A percentile compares a stretch with the other conserved stretches of the same genome.
Conservation (phyloP, 2,113 vertebrate genomes). For the Vicugna pacos region DNA sequence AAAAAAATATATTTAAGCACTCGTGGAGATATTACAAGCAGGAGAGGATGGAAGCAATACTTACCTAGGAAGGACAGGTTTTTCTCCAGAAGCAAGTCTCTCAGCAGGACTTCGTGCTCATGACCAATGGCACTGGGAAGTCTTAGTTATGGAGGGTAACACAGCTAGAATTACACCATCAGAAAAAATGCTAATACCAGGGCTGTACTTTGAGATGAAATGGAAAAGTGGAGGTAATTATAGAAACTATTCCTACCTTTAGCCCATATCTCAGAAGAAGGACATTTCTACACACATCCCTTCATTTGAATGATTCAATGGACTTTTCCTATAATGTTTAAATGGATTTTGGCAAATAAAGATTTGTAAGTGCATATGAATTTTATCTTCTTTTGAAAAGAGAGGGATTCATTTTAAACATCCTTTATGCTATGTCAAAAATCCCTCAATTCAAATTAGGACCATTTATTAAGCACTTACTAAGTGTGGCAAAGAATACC, state of each 20-base stretch:
- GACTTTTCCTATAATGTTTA: neutral
- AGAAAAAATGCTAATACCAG: neutral
- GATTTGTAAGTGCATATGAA: neutral
- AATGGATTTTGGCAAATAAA: slow-evolving; percentile 6
- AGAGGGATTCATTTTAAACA: neutral
- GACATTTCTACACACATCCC: neutral
- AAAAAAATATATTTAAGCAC: slow-evolving; percentile 80
- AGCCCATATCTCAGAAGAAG: neutral
- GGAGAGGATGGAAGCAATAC: slow-evolving; percentile 73
- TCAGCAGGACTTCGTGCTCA: slow-evolving; percentile 96
- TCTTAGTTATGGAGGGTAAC: slow-evolving; percentile 88
- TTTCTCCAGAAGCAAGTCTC: slow-evolving; percentile 94
- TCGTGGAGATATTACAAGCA: slow-evolving; percentile 31
- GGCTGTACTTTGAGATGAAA: neutral
- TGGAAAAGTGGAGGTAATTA: neutral
- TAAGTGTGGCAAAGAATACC: neutral
- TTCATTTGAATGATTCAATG: neutral
- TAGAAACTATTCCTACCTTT: neutral
- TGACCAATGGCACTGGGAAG: slow-evolving; percentile 94
- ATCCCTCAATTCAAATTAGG: slow-evolving; percentile 8
- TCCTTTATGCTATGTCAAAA: slow-evolving; percentile 2
- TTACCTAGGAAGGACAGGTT: slow-evolving; percentile 98
- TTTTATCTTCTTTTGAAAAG: slow-evolving; percentile 49
- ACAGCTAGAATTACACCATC: neutral
- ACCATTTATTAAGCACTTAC: neutral